Conservation (phyloP, 2,888 invertebrate genomes). For the Nematopogon swammerdamellus region DNA sequence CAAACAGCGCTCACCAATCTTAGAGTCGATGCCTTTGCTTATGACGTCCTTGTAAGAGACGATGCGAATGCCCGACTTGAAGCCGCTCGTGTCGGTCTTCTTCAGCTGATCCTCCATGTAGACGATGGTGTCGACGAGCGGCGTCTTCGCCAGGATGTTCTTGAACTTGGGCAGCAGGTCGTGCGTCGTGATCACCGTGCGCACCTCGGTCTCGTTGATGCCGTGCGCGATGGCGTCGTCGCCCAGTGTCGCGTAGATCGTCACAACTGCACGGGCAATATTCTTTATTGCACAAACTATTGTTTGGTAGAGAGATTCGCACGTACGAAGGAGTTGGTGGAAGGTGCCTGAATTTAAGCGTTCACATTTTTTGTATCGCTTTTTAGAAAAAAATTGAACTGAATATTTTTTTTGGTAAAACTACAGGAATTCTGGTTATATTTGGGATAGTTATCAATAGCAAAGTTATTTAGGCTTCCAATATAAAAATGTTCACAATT, state of each 20-base stretch:
- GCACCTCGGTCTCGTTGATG: slow-evolving; percentile 94
- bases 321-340: too few relatives aligned
- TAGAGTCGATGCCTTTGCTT: slow-evolving; percentile 28
- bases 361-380: too few relatives aligned
- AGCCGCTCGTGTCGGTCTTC: slow-evolving; percentile 65
- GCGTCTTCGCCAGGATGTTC: slow-evolving; percentile 68
- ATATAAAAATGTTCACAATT: too few relatives aligned
- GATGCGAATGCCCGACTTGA: slow-evolving; percentile 69
- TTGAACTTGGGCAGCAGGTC: slow-evolving; percentile 90
- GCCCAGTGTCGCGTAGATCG: slow-evolving; percentile 95
- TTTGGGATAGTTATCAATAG: too few relatives aligned
- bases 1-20: slow-evolving; percentile 39
- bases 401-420: too few relatives aligned
- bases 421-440: too few relatives aligned
- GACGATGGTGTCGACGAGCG: slow-evolving; percentile 73
- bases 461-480: too few relatives aligned
- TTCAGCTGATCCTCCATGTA: slow-evolving; percentile 88
- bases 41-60: slow-evolving; percentile 67
- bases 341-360: too few relatives aligned
- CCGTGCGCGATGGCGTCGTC: slow-evolving; percentile 96
- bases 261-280: slow-evolving; percentile 66
- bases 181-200: slow-evolving; percentile 88
- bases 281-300: too few relatives aligned
- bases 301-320: too few relatives aligned
- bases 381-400: too few relatives aligned